Evolutionary conservation across 2,888 invertebrate genomes (phyloP).

Genomic region (Augiades crinisus): DNA sequence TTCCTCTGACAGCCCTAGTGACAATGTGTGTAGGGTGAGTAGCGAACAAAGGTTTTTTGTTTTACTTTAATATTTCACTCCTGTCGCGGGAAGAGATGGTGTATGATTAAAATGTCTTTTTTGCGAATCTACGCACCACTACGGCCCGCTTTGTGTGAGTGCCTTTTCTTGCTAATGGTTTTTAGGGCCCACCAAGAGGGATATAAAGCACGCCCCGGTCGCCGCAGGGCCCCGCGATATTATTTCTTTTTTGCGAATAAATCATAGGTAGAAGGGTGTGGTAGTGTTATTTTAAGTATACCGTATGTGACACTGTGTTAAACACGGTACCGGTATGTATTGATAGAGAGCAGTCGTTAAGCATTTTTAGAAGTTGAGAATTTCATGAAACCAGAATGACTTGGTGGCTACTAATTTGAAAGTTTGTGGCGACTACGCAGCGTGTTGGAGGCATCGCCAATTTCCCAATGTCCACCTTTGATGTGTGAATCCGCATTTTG

Average conservation of each 20-base stretch:
- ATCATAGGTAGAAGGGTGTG: conserved; percentile 13
- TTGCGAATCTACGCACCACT: conserved; percentile 33
- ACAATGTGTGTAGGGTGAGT: conserved; percentile 37
- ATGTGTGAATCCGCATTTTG: too few species aligned
- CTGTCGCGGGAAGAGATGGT: conserved; percentile 55
- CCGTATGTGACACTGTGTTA: background rate
- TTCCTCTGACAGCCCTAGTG: conserved; percentile 4
- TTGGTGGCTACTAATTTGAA: too few species aligned
- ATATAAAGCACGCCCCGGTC: conserved; percentile 11
- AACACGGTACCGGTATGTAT: too few species aligned
- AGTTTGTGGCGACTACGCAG: too few species aligned
- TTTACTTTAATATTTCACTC: conserved; percentile 71
- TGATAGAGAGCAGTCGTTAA: too few species aligned
- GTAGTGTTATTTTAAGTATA: background rate
- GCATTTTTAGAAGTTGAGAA: too few species aligned
- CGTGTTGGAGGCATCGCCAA: too few species aligned
- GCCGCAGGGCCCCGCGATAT: conserved; percentile 20
- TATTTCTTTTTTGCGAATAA: conserved; percentile 12
- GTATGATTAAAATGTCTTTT: conserved; percentile 58
- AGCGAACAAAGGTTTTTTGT: conserved; percentile 57
- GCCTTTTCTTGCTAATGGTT: conserved; percentile 34
- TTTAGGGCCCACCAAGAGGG: conserved; percentile 25
- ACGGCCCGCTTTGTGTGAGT: conserved; percentile 35
- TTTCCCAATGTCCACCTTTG: too few species aligned
- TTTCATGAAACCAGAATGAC: too few species aligned